These are phyloP conservation scores for Trichogramma pretiosum DNA, from an alignment of 1,140 invertebrate species.

Conservation along the genomic window DNA sequence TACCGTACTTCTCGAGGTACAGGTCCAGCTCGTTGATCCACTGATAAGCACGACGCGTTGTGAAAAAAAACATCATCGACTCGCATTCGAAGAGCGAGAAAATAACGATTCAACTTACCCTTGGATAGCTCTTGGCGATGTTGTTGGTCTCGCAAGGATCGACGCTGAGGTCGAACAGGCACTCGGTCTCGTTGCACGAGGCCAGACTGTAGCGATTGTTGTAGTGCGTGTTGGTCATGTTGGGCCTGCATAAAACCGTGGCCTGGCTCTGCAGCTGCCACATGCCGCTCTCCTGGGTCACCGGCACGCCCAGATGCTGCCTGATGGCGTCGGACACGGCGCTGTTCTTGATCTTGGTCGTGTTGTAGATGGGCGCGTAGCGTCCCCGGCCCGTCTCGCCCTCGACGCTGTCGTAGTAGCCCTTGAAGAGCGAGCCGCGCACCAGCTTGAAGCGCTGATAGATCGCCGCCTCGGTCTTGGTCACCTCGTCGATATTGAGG, in stretches of 20 bases:
- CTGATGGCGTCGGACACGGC: conserved; percentile 34
- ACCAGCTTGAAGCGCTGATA: conserved; percentile 42
- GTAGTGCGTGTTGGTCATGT: conserved; percentile 21
- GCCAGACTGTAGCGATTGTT: conserved; percentile 23
- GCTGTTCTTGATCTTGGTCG: conserved; percentile 29
- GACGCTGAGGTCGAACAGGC: conserved; percentile 54
- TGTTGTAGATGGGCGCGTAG: conserved; percentile 30
- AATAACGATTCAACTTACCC: conserved; percentile 28
- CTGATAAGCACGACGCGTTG: too few species aligned
- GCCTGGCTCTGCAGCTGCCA: conserved; percentile 34
- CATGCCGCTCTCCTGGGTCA: conserved; percentile 38
- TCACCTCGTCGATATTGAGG: conserved; percentile 45
- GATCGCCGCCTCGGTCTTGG: conserved; percentile 41
- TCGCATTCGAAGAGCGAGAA: too few species aligned
- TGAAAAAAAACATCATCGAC: too few species aligned
- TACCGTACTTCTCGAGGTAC: conserved; percentile 36
- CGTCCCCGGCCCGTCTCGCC: conserved; percentile 29
- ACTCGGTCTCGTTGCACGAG: conserved; percentile 45
- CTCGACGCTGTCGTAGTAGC: conserved; percentile 34
- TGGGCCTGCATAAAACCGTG: conserved; percentile 31
- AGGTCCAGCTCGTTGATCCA: conserved; percentile 36
- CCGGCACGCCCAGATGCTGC: conserved; percentile 35
- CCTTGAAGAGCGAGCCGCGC: conserved; percentile 34
- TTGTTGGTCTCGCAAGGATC: conserved; percentile 63
- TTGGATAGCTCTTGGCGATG: conserved; percentile 41